Percentiles rank a stretch among this genome's conserved stretches.
Evolutionary conservation across 2,113 vertebrate species (phyloP).

Genomic region (Erythrocercus mccallii): DNA sequence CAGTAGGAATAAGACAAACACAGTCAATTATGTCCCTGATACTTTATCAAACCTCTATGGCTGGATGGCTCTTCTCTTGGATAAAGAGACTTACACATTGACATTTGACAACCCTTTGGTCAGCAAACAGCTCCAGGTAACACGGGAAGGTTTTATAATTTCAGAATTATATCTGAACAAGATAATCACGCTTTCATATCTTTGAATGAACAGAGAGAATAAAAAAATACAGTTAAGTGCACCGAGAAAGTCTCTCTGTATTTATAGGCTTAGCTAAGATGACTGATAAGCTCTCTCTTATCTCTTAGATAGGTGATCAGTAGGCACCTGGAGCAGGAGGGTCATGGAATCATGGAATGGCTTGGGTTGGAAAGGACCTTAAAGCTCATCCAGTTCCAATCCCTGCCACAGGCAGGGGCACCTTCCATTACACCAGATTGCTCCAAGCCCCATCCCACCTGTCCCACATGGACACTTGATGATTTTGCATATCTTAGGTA

Average conservation of each 20-base stretch:
- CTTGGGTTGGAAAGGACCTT: background rate
- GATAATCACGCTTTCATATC: background rate
- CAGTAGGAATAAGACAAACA: slow-evolving; percentile 68
- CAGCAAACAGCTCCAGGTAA: slow-evolving; percentile 68
- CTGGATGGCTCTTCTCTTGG: slow-evolving; percentile 75
- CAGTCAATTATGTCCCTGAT: slow-evolving; percentile 65
- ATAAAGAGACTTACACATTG: slow-evolving; percentile 66
- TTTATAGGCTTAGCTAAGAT: background rate
- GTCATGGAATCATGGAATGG: background rate
- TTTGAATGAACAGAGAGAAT: background rate
- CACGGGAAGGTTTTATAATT: background rate
- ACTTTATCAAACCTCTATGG: slow-evolving; percentile 70
- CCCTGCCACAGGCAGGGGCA: background rate
- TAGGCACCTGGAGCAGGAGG: background rate
- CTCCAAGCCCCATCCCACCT: background rate
- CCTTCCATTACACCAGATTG: background rate
- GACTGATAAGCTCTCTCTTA: background rate
- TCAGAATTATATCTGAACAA: background rate
- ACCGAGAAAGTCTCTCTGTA: background rate
- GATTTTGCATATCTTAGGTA: background rate
- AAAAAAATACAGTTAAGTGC: background rate
- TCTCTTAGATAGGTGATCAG: background rate
- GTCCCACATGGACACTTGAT: background rate
- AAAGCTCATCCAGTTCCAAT: background rate
- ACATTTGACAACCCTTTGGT: slow-evolving; percentile 38